phyloP scores from a whole-genome alignment of 2,797 vertebrate species.

The Morelia viridis region DNA sequence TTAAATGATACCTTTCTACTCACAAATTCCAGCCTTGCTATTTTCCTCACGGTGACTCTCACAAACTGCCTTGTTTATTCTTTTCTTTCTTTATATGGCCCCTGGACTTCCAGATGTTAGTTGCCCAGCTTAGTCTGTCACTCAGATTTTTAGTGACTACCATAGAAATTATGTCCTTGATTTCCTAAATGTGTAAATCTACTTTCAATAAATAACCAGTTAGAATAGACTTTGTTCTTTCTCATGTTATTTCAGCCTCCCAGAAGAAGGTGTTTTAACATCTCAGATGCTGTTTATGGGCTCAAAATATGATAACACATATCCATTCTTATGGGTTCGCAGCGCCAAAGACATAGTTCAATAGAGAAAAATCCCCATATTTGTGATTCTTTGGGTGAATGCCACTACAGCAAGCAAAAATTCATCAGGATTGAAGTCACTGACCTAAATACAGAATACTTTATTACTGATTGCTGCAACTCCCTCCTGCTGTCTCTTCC shows the following conservation, averaged over 20 bases:
- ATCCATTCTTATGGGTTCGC: neutral
- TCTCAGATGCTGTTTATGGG: neutral
- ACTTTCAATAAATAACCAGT: neutral
- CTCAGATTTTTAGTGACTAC: neutral
- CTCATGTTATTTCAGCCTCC: neutral
- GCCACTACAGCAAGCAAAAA: slow-evolving; percentile 2
- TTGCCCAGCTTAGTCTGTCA: neutral
- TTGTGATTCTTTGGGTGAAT: neutral
- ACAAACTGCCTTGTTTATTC: neutral
- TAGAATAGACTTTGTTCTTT: neutral
- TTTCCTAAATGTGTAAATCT: neutral
- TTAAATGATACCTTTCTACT: neutral
- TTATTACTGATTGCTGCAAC: slow-evolving; percentile 15
- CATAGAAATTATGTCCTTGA: neutral
- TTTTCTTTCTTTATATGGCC: neutral
- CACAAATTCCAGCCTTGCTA: neutral
- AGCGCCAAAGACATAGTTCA: neutral
- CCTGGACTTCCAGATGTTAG: neutral
- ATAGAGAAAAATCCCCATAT: neutral
- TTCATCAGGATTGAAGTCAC: slow-evolving; percentile 18
- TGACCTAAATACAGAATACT: slow-evolving; percentile 23
- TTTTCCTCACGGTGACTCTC: neutral
- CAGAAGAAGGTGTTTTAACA: neutral
- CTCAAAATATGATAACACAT: neutral
- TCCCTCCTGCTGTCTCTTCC: slow-evolving; percentile 21